A percentile compares a stretch with the other conserved stretches of the same genome.
Conservation (phyloP, 2,888 invertebrate species). For the Hoplodrina blanda region DNA sequence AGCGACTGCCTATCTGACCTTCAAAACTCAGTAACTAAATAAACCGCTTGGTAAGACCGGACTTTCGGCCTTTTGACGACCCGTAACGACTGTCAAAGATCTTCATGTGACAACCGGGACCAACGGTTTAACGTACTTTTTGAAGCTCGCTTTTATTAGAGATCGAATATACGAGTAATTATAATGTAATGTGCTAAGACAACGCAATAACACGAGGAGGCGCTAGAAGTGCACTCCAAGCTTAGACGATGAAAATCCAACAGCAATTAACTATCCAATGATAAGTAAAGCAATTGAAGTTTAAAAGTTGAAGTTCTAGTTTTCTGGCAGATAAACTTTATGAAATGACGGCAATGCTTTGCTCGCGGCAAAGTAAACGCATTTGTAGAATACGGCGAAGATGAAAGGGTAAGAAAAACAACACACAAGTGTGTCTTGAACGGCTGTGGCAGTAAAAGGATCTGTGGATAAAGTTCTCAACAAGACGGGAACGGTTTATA, state of each 20-base stretch:
- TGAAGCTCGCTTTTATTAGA: no score
- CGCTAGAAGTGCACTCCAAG: not conserved
- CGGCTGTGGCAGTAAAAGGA: slow-evolving; percentile 29
- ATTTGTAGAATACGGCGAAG: slow-evolving; percentile 16
- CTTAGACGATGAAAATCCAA: not conserved
- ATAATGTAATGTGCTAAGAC: no score
- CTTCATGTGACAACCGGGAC: no score
- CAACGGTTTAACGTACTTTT: no score
- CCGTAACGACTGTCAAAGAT: no score
- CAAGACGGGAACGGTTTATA: slow-evolving; percentile 45
- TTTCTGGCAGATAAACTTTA: slow-evolving; percentile 23
- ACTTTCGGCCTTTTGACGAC: no score
- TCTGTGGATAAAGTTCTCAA: slow-evolving; percentile 42
- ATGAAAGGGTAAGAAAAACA: slow-evolving; percentile 32
- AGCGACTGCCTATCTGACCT: no score
- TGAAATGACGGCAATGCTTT: slow-evolving; percentile 5
- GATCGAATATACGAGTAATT: no score
- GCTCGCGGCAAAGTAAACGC: slow-evolving; percentile 10
- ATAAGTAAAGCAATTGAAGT: slow-evolving; percentile 3
- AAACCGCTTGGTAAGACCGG: no score
- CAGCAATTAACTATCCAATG: slow-evolving; percentile 5
- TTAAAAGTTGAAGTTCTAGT: not conserved
- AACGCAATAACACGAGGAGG: not conserved
- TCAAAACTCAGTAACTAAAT: no score
- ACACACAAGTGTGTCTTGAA: slow-evolving; percentile 21